Evolutionary conservation across 2,113 vertebrate genomes (phyloP).

Genomic region (Zapornia atra): DNA sequence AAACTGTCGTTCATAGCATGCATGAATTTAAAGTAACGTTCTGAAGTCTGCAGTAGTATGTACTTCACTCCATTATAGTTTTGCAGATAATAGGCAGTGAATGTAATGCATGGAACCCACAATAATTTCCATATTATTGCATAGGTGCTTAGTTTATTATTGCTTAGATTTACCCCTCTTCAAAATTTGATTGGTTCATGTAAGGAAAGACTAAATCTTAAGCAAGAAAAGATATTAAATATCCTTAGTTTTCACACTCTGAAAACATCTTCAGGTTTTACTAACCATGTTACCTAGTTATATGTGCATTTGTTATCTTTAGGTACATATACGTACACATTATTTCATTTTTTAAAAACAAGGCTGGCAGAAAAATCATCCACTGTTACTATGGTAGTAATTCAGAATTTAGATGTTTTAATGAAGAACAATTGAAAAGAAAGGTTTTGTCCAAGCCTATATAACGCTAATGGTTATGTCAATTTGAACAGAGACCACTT

Average conservation of each 20-base stretch:
- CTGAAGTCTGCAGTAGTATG: not conserved
- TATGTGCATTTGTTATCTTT: not conserved
- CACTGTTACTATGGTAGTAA: conserved; percentile 23
- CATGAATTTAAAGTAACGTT: not conserved
- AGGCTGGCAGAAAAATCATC: conserved; percentile 45
- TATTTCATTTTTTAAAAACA: conserved; percentile 44
- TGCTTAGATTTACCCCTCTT: not conserved
- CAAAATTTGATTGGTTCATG: not conserved
- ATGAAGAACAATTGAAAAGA: conserved; percentile 62
- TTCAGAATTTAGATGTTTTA: conserved; percentile 62
- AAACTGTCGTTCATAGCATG: not conserved
- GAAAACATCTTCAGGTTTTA: not conserved
- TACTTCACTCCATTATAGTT: not conserved
- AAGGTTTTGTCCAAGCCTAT: conserved; percentile 59
- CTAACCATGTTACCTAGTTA: not conserved
- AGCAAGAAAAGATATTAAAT: not conserved
- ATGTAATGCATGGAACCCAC: not conserved
- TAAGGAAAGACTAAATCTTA: not conserved
- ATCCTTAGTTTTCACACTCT: not conserved
- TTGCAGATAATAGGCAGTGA: not conserved
- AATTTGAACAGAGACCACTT: conserved; percentile 64
- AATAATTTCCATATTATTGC: not conserved
- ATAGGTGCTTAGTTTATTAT: not conserved
- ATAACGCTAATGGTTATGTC: conserved; percentile 67
- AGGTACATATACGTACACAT: not conserved